Percentiles rank a stretch among this genome's conserved stretches.
These are phyloP conservation scores for Indicator indicator DNA, from an alignment of 2,113 vertebrate species.

Conservation along the genomic window DNA sequence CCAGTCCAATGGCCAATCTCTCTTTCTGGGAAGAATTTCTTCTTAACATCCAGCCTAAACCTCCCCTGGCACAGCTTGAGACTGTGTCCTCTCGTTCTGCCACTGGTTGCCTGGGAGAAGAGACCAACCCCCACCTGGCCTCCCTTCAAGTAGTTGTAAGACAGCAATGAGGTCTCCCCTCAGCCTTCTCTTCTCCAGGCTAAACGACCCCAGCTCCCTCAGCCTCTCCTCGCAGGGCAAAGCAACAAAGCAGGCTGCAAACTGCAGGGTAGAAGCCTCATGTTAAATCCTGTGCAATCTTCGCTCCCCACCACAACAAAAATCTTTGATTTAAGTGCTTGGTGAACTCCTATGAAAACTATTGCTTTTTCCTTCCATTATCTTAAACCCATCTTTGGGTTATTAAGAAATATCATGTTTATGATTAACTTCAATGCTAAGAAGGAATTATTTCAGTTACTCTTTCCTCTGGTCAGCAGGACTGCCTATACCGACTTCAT, in stretches of 20 bases:
- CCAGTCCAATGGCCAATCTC: too few species aligned
- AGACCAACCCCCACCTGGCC: too few species aligned
- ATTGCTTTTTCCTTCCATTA: neutral
- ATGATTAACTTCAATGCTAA: neutral
- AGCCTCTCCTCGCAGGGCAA: neutral
- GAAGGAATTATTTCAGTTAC: neutral
- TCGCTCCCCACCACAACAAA: neutral
- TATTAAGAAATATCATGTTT: neutral
- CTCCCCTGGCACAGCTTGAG: too few species aligned
- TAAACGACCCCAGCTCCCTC: too few species aligned
- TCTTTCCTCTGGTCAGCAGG: neutral
- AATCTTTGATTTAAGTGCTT: neutral
- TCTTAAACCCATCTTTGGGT: neutral
- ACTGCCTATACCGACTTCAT: neutral
- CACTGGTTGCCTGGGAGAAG: too few species aligned
- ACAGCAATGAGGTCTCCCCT: too few species aligned
- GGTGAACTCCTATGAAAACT: neutral
- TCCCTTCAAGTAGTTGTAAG: too few species aligned
- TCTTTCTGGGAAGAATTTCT: too few species aligned
- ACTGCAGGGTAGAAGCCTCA: neutral
- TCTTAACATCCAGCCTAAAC: too few species aligned
- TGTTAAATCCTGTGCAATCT: neutral
- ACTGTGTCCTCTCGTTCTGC: too few species aligned
- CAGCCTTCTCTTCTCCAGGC: too few species aligned
- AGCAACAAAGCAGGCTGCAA: neutral